Base-by-base conservation (phyloP, 2,888 invertebrate species). In the Erebia ligea region DNA sequence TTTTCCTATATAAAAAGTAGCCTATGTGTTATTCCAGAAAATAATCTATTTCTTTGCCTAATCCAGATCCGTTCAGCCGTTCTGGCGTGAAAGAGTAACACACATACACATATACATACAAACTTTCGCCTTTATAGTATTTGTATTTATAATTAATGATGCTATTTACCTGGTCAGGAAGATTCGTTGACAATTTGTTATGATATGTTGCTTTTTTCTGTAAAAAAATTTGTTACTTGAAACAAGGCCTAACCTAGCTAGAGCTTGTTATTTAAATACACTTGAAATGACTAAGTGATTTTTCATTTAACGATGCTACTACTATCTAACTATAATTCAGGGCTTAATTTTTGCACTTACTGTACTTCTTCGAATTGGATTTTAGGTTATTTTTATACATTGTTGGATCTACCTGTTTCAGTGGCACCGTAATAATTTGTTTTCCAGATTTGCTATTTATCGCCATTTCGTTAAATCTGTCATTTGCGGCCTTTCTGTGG, bases 371-470 rank as follows among this genome's bases (percentile, higher is more conserved):
- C 25, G 21, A 25, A 15, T 25, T 57, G 6, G 3, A 57, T 57
- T 57, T 21, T 57, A 57, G 56, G 21, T 4, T 25, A 10, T 11
- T 17, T n/a, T 9, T 2, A 2, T 34, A 58, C 8, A 15, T 34
- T 34, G 13, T 25, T 13, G 9, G 40, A 1, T 48, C 34, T 64
- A 83, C 83, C 79, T 84, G 82, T 58, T 77, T 69, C 15, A 80
- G 34, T 6, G 86, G 84, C 34, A 85, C 83, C 59, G 77, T 80
- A 74, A 85, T 84, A 9, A 81, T 67, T 21, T 80, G 76, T 64
- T 78, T 79, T 59, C 73, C 69, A 21, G 71, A 6, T 77, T 80
- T 81, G 57, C 75, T 79, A 11, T 13, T 62, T 11, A 68, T 34
- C 1, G 80, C 75, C 6, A 52, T n/a, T 11, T 72, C 81, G 75